A percentile compares a stretch with the other conserved stretches of the same genome.
Evolutionary conservation across 2,888 invertebrate species (phyloP).

Genomic region (Lasioglossum marginatum): DNA sequence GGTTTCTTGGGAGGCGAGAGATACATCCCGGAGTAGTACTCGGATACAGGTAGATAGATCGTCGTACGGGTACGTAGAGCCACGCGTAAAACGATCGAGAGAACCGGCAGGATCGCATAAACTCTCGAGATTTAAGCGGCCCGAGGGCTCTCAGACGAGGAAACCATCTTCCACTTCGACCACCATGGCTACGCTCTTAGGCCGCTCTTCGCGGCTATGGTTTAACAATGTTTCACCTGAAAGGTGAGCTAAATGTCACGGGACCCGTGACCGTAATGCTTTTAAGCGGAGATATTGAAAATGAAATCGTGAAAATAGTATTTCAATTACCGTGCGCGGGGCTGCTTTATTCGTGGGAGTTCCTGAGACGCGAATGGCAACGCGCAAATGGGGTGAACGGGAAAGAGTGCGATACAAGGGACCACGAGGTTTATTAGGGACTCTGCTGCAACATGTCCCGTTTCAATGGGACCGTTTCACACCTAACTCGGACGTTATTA

Average conservation of each 20-base stretch:
- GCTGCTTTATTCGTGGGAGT: conserved; percentile 28
- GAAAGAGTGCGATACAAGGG: conserved; percentile 15
- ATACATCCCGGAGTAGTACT: conserved; percentile 70
- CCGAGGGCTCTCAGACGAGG: conserved; percentile 66
- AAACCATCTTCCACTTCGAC: conserved; percentile 70
- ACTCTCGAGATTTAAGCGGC: conserved; percentile 71
- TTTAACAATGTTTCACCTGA: conserved; percentile 57
- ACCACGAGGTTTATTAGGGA: neutral
- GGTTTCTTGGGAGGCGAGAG: conserved; percentile 75
- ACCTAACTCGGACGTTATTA: neutral
- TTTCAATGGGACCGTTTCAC: neutral
- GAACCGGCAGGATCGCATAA: conserved; percentile 73
- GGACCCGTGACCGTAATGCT: conserved; percentile 31
- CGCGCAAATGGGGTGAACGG: conserved; percentile 35
- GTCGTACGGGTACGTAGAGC: conserved; percentile 69
- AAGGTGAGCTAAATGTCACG: conserved; percentile 57
- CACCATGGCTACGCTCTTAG: conserved; percentile 67
- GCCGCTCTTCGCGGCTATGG: conserved; percentile 26
- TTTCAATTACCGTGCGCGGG: conserved; percentile 45
- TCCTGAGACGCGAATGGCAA: conserved; percentile 11
- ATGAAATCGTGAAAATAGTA: conserved; percentile 58
- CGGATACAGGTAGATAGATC: conserved; percentile 73
- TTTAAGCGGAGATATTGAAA: conserved; percentile 59
- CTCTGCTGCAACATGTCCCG: too few species aligned
- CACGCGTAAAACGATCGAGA: conserved; percentile 72